These are phyloP conservation scores for Cirrhinus molitorella DNA, from an alignment of 2,797 vertebrate species.

Conservation along the genomic window DNA sequence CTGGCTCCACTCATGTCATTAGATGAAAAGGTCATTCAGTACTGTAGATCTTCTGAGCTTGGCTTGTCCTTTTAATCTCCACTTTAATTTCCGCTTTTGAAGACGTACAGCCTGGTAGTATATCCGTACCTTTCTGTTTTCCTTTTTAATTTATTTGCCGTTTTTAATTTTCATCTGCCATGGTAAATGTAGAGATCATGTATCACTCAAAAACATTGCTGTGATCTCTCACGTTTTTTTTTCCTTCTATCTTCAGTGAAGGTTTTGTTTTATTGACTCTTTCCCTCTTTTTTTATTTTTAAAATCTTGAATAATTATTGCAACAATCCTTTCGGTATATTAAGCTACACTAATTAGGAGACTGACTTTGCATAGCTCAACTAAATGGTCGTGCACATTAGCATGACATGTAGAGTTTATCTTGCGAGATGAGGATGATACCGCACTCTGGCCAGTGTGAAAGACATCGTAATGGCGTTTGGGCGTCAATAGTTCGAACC, in stretches of 20 bases:
- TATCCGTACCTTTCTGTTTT: slow-evolving; percentile 61
- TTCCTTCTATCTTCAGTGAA: slow-evolving; percentile 64
- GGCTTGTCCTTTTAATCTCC: slow-evolving; percentile 60
- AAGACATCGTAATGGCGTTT: slow-evolving; percentile 70
- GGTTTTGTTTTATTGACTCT: slow-evolving; percentile 61
- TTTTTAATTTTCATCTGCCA: slow-evolving; percentile 47
- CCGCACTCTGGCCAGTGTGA: slow-evolving; percentile 76
- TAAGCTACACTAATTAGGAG: slow-evolving; percentile 84
- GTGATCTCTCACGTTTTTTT: slow-evolving; percentile 54
- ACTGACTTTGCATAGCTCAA: slow-evolving; percentile 80
- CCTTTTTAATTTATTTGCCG: slow-evolving; percentile 77
- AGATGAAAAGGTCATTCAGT: slow-evolving; percentile 46
- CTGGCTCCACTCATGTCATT: slow-evolving; percentile 40
- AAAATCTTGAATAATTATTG: slow-evolving; percentile 63
- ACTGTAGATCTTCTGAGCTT: slow-evolving; percentile 57
- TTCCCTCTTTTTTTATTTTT: slow-evolving; percentile 66
- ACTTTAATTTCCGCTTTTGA: slow-evolving; percentile 52
- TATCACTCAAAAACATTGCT: slow-evolving; percentile 54
- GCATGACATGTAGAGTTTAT: slow-evolving; percentile 64
- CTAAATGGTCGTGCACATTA: slow-evolving; percentile 65
- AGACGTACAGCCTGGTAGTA: slow-evolving; percentile 1
- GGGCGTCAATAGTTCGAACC: slow-evolving; percentile 60
- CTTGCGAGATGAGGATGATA: slow-evolving; percentile 61
- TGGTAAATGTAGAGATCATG: slow-evolving; percentile 53
- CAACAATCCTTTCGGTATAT: slow-evolving; percentile 74